Evolutionary conservation across 2,113 vertebrate genomes (phyloP).

Genomic region (Gymnocephalus cernua): DNA sequence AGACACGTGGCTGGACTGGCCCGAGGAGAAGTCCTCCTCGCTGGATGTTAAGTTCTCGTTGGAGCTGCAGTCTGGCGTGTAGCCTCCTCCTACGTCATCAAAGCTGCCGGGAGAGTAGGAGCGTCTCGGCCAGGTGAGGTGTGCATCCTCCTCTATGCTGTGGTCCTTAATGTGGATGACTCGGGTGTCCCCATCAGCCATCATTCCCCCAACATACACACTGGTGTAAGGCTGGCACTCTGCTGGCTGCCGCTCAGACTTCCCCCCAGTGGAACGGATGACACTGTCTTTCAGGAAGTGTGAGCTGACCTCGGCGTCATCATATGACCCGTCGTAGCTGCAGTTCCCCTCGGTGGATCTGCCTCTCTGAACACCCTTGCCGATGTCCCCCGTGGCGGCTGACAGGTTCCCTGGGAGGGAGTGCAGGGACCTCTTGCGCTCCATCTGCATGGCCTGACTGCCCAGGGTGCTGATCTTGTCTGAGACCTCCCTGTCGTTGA

Average conservation of each 20-base stretch:
- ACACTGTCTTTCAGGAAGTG: conserved; percentile 82
- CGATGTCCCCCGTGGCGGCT: conserved; percentile 76
- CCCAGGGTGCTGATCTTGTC: conserved; percentile 94
- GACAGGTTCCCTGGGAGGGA: conserved; percentile 83
- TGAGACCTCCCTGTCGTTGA: conserved; percentile 93
- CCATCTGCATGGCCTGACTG: conserved; percentile 95
- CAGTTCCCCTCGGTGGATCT: conserved; percentile 86
- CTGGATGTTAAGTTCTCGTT: conserved; percentile 99
- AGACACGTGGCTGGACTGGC: conserved; percentile 95
- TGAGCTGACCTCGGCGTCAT: conserved; percentile 89
- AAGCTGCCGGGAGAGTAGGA: conserved; percentile 94
- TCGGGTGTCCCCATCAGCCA: conserved; percentile 82
- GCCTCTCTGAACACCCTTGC: conserved; percentile 83
- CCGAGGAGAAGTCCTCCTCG: conserved; percentile 97
- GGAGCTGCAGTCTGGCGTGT: conserved; percentile 98
- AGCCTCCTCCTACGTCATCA: conserved; percentile 93
- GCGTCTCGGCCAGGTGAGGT: conserved; percentile 93
- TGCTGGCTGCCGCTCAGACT: conserved; percentile 82
- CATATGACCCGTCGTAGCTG: conserved; percentile 89
- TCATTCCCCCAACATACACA: conserved; percentile 87
- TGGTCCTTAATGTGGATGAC: conserved; percentile 85
- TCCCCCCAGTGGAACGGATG: conserved; percentile 73
- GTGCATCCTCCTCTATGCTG: conserved; percentile 86
- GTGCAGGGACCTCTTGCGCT: conserved; percentile 89
- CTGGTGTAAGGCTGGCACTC: conserved; percentile 93